Evolutionary conservation across 2,113 vertebrate genomes (phyloP), one percentile per base, ranked within the genome.

Genomic region (Sigmodon hispidus): DNA sequence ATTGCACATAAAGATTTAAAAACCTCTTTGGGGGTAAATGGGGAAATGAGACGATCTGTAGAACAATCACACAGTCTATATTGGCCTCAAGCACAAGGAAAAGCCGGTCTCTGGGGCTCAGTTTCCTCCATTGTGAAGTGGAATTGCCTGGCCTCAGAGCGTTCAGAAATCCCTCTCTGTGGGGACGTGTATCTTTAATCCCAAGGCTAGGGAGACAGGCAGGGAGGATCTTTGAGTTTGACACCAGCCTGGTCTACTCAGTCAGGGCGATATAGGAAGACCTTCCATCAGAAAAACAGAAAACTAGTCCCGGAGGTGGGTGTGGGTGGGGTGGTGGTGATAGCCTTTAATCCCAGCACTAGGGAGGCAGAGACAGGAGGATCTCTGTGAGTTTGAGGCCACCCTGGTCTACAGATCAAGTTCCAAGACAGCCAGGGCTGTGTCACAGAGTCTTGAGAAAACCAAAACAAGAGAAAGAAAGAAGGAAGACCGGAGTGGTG

Each of bases 1-100:
- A 0, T 0, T 3, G 48, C 83, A 50, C 7, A 15, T 5, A 1
- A 15, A 1, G 57, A 48, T 63, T 22, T 59, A 3, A 43, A 31
- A 67, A 5, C 29, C 24, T 26, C 40, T 36, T 59, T 61, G 70
- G 29, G 70, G n/a, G 17, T 70, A 13, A 45, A 55, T 8, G n/a
- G 70, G 10, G 19, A 40, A 12, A 6, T 24, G 34, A 50, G 16
- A 1, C 24, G 84, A 29, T 70, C 3, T 65, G 7, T n/a, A 6
- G 67, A 7, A 22, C 40, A 29, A 12, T 34, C 10, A 34, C 29
- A 1, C 3, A 3, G 52, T 48, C 61, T 17, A 3, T 11, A 36
- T 3, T 40, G 40, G 26, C 59, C n/a, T 21, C 59, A 22, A 11
- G 59, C 9, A 31, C 26, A 45, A 85, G 40, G 59, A 48, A 13